Conservation (phyloP, 2,888 invertebrate genomes). For the Ctena decussata region DNA sequence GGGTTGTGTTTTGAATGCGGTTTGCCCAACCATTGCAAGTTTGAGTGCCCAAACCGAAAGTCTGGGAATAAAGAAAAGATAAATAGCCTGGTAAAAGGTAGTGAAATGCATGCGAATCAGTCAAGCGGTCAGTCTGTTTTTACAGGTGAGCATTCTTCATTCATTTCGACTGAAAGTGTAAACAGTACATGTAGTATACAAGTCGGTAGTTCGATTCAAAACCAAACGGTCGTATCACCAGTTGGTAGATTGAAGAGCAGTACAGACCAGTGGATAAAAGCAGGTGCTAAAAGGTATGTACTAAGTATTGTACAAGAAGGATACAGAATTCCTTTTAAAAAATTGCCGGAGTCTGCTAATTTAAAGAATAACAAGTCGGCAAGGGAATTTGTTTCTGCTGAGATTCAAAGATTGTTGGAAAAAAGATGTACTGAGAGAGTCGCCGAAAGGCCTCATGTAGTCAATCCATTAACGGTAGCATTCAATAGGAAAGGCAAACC, state of each 20-base stretch:
- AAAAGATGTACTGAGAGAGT: neutral
- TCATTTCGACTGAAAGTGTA: neutral
- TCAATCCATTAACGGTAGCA: neutral
- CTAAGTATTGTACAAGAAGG: neutral
- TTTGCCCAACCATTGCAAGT: neutral
- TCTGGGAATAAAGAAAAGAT: neutral
- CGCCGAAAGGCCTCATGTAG: neutral
- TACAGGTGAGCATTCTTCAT: neutral
- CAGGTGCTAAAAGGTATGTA: neutral
- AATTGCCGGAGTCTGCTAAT: neutral
- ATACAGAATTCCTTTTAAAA: neutral
- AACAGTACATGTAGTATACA: neutral
- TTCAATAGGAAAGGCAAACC: neutral
- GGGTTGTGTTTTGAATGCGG: neutral
- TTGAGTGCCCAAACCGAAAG: neutral
- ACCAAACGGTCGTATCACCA: neutral
- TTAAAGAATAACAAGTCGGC: neutral
- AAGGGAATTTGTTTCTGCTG: neutral
- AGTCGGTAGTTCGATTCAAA: neutral
- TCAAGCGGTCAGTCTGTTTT: neutral
- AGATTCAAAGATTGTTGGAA: neutral
- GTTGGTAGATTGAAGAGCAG: neutral
- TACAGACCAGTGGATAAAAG: neutral
- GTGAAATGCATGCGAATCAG: neutral
- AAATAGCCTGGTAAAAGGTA: too few species aligned